Evolutionary conservation across 2,888 invertebrate species (phyloP), one percentile per base, ranked within the genome.

Genomic region (Synanthedon tipuliformis): DNA sequence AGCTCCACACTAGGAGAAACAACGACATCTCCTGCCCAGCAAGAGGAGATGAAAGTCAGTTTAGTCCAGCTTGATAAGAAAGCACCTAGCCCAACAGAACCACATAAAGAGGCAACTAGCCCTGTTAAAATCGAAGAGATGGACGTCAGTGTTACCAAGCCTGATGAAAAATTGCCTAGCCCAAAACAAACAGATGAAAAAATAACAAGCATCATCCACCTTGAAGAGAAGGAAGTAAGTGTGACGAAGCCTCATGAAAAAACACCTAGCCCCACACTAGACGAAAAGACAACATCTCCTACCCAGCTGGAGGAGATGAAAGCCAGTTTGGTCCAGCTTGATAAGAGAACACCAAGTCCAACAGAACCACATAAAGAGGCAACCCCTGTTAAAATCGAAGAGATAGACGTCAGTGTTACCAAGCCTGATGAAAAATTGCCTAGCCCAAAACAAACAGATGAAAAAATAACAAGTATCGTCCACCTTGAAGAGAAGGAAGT

Each of bases 401-500:
- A n/a, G n/a, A n/a, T n/a, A n/a, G n/a, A n/a, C n/a, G n/a, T n/a
- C n/a, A n/a, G n/a, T n/a, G n/a, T n/a, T n/a, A n/a, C n/a, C n/a
- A n/a, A n/a, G n/a, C n/a, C n/a, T n/a, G n/a, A n/a, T n/a, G n/a
- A n/a, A n/a, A n/a, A n/a, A n/a, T n/a, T n/a, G n/a, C n/a, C n/a
- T n/a, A n/a, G n/a, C n/a, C n/a, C n/a, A n/a, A n/a, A n/a, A n/a
- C n/a, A n/a, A n/a, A n/a, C n/a, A n/a, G n/a, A n/a, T n/a, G n/a
- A n/a, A n/a, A n/a, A n/a, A n/a, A n/a, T 41, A n/a, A 40, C 27
- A 0, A 40, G 49, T 23, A 52, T 50, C 10, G n/a, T 23, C 1
- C 13, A 56, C 11, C 27, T 48, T 2, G 56, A 56, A 2, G 57
- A 61, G 0, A 61, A 57, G 11, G 40, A 18, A 4, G 51, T 53